These are phyloP conservation scores for Anas platyrhynchos DNA, from an alignment of 2,113 vertebrate genomes.

Conservation along the genomic window DNA sequence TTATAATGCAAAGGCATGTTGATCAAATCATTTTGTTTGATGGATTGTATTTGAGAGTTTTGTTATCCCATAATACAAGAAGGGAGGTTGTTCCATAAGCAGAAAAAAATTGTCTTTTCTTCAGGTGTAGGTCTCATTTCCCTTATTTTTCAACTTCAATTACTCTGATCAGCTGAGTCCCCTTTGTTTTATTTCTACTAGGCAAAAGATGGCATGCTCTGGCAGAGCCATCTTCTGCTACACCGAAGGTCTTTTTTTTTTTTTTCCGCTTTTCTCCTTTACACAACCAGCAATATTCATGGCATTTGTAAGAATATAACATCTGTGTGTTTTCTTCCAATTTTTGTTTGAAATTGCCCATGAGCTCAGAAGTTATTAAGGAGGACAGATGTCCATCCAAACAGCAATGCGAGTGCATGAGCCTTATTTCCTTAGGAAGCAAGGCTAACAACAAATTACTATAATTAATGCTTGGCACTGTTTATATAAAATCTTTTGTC, in stretches of 20 bases:
- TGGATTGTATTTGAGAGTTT: background rate
- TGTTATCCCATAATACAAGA: background rate
- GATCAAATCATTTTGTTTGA: background rate
- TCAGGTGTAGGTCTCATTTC: background rate
- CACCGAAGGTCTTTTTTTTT: no score
- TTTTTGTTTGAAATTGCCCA: background rate
- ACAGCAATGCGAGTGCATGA: background rate
- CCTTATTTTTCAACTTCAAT: background rate
- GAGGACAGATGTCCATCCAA: background rate
- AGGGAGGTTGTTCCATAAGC: background rate
- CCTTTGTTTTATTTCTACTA: background rate
- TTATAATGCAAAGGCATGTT: background rate
- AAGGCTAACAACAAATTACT: background rate
- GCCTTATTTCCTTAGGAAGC: background rate
- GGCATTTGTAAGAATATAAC: background rate
- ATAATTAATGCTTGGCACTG: background rate
- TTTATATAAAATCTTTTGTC: background rate
- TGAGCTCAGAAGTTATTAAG: background rate
- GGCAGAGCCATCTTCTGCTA: background rate
- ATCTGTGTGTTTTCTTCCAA: background rate
- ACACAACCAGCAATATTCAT: background rate
- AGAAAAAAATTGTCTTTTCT: background rate
- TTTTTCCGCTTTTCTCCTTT: background rate
- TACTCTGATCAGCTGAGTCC: background rate
- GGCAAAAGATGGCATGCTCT: background rate